Evolutionary conservation across 1,140 invertebrate species (phyloP), one percentile per base, ranked within the genome.

Genomic region (Hetaerina americana): DNA sequence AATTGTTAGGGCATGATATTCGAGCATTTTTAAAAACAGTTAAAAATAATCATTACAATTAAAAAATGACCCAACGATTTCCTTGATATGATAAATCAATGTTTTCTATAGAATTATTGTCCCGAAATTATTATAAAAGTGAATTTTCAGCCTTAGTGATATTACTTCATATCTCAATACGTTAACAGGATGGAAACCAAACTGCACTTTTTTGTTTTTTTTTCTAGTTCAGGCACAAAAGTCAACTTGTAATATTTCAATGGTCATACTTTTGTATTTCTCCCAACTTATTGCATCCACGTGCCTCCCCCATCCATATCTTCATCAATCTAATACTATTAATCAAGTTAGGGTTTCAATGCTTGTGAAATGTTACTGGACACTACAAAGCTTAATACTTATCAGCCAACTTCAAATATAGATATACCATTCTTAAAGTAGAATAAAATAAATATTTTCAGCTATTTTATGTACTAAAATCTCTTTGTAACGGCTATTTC

Each of bases 381-480:
- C 22, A 57, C 40, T 57, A 57, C 40, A 57, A 57, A 57, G 40
- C 40, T 57, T 57, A 57, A 57, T 57, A 57, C 40, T 57, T 57
- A 57, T 57, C 40, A 57, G 40, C 40, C 22, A n/a, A 57, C 22
- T 57, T n/a, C 40, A 57, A 57, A 57, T 57, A 57, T 57, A 57
- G 40, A 57, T 57, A 57, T 57, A 57, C 40, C 40, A 57, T 57
- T 57, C 40, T 57, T 57, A 57, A 57, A 57, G 40, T 57, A 57
- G 40, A 57, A 57, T 57, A 57, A 57, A 57, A 57, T 57, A 57
- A 57, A 57, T 57, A 57, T 57, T 57, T 57, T 57, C 40, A 57
- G 40, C 40, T 57, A 57, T 57, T 57, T 57, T 57, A 57, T 57
- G 40, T 57, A 57, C 40, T 57, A 57, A 57, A 57, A 18, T n/a